Percentiles rank a stretch among this genome's conserved stretches.
Conservation (phyloP, 2,888 invertebrate genomes). For the Trissolcus japonicus region DNA sequence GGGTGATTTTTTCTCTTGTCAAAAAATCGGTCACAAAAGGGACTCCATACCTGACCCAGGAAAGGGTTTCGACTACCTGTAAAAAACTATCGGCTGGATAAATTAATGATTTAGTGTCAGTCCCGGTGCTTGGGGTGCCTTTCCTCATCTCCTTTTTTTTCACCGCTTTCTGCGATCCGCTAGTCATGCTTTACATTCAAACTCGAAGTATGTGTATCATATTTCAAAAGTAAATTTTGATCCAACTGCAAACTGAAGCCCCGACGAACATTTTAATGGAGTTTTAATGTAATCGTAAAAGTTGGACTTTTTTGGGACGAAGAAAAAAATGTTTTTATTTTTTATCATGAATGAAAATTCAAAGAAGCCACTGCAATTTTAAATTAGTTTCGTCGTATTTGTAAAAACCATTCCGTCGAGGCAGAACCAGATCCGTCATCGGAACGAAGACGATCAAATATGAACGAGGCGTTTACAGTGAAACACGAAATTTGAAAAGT, state of each 20-base stretch:
- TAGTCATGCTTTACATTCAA: conserved; percentile 55
- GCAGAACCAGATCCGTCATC: too few species aligned
- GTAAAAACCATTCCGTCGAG: too few species aligned
- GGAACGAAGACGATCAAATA: conserved; percentile 38
- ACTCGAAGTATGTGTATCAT: conserved; percentile 37
- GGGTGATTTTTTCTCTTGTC: conserved; percentile 57
- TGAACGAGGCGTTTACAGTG: conserved; percentile 32
- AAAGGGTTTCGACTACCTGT: conserved; percentile 72
- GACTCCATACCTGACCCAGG: conserved; percentile 68
- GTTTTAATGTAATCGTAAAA: conserved; percentile 17
- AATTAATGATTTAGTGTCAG: conserved; percentile 76
- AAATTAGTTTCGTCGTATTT: too few species aligned
- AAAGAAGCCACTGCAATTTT: too few species aligned
- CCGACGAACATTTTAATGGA: conserved; percentile 6
- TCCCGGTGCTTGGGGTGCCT: conserved; percentile 66
- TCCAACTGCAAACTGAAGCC: conserved; percentile 27
- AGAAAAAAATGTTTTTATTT: not conserved
- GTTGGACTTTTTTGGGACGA: not conserved
- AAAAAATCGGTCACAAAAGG: conserved; percentile 63
- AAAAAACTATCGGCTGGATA: conserved; percentile 62
- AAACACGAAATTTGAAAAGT: conserved; percentile 49
- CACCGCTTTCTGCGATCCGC: conserved; percentile 26
- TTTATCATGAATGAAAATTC: too few species aligned
- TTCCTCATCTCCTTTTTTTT: conserved; percentile 25
- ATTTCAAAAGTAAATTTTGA: conserved; percentile 47